Base-by-base conservation (phyloP, 2,888 invertebrate genomes). In the Pachliopta kotzebuea region DNA sequence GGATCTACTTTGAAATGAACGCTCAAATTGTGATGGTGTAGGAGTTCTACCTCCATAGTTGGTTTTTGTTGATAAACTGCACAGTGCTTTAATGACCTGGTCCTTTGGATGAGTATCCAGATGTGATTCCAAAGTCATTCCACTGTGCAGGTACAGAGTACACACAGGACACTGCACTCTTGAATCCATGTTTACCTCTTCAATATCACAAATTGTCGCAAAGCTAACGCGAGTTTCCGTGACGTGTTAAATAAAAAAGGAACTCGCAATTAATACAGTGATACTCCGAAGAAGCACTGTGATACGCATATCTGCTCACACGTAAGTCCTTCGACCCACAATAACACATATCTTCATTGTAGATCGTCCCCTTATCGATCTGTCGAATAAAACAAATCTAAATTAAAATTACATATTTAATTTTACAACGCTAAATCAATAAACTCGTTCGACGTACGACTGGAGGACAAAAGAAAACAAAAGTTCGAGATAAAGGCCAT, bases 21-120 rank as follows among this genome's bases (percentile, higher is more conserved):
- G 78, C 70, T 89, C 89, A 4, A 90, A 88, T 71, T 81, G 83
- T 66, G 80, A 69, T 1, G 91, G 88, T 49, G 90, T 87, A 42
- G 88, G 75, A 72, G 88, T 84, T 74, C 92, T 78, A 75, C 91
- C 87, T 56, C 80, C 79, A 81, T 80, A 86, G 68, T 76, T 81
- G 67, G 79, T 86, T 62, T 90, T 92, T 68, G 87, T 85, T 69
- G 93, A 91, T 67, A 91, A 75, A 71, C 71, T 83, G 75, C 91
- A 94, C 69, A 97, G 89, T 26, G 97, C 97, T 81, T 95, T 96
- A 73, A 97, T 97, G 60, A 97, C 96, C 86, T 96, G 96, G 75
- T 96, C 96, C 84, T 97, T 97, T 53, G 97, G 96, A 90, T 97
- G 97, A 29, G 96, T 96, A 79, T 96, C 95, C 83, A 97, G 92